Evolutionary conservation across 2,113 vertebrate species (phyloP).

Genomic region (Rhea americana): DNA sequence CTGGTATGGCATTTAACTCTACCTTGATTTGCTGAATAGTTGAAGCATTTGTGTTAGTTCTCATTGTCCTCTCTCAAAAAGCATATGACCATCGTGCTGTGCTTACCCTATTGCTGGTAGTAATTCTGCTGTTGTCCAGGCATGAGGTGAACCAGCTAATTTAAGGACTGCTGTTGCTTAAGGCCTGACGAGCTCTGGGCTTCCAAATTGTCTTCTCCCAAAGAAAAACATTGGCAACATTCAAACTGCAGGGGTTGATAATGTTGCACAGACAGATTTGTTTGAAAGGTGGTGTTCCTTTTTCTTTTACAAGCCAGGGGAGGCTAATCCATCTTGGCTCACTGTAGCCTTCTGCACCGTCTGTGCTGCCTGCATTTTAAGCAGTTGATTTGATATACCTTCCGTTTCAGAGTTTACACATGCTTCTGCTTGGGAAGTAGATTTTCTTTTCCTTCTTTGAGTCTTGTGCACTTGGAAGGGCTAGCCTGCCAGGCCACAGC

Average conservation of each 20-base stretch:
- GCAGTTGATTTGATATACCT: background rate
- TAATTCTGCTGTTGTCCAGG: background rate
- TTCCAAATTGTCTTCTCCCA: background rate
- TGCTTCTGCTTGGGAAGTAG: background rate
- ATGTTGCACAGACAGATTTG: slow-evolving; percentile 37
- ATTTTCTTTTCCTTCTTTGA: background rate
- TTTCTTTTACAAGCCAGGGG: slow-evolving; percentile 15
- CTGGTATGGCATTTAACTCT: background rate
- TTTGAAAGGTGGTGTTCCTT: slow-evolving; percentile 31
- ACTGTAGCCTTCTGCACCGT: background rate
- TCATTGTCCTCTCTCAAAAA: background rate
- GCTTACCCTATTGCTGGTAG: background rate
- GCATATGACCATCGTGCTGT: rapidly evolving
- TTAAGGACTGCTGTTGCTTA: background rate
- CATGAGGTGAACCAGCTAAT: background rate
- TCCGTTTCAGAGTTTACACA: background rate
- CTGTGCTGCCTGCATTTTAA: slow-evolving; percentile 50
- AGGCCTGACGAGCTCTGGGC: background rate
- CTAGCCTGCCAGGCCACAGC: background rate
- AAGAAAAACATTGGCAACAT: background rate
- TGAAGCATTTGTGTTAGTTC: background rate
- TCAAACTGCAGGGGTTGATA: background rate
- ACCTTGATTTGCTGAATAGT: background rate
- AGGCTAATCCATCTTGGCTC: slow-evolving; percentile 44
- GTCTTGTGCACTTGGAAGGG: background rate